These are phyloP conservation scores for Trematocara caparti DNA, from an alignment of 2,797 vertebrate species.

Conservation along the genomic window DNA sequence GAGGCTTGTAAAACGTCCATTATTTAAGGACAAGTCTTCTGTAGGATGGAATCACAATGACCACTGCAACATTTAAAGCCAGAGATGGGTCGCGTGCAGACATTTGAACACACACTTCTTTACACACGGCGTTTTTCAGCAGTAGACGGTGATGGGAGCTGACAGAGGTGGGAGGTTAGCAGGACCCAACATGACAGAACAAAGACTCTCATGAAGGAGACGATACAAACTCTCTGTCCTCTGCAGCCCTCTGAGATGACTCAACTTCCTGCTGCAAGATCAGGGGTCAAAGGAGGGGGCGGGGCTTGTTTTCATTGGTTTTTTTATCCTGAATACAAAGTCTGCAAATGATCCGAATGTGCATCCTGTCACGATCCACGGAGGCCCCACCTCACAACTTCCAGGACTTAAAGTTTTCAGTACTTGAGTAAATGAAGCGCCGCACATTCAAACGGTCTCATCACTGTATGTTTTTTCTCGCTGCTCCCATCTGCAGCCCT, in stretches of 20 bases:
- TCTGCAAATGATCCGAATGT: not conserved
- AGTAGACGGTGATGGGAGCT: constrained; percentile 34
- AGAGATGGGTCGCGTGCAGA: not conserved
- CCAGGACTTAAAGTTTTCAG: not conserved
- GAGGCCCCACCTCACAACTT: not conserved
- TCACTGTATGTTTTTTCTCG: not conserved
- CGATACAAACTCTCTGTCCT: constrained; percentile 8
- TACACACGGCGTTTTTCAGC: not conserved
- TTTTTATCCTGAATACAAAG: not conserved
- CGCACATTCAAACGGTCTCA: not conserved
- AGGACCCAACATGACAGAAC: constrained; percentile 28
- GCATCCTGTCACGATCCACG: not conserved
- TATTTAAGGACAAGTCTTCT: not conserved
- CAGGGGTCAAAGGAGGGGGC: not conserved
- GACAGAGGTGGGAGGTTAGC: constrained; percentile 38
- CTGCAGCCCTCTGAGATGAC: not conserved
- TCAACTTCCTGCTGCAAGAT: not conserved
- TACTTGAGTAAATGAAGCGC: not conserved
- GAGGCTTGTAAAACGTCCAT: not conserved
- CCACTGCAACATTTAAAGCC: not conserved
- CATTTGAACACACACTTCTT: not conserved
- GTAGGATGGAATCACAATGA: not conserved
- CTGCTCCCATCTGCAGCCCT: constrained; percentile 68
- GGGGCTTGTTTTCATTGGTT: not conserved
- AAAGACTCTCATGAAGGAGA: constrained; percentile 9